phyloP scores from a whole-genome alignment of 1,140 invertebrate species.

The Aporrectodea caliginosa region DNA sequence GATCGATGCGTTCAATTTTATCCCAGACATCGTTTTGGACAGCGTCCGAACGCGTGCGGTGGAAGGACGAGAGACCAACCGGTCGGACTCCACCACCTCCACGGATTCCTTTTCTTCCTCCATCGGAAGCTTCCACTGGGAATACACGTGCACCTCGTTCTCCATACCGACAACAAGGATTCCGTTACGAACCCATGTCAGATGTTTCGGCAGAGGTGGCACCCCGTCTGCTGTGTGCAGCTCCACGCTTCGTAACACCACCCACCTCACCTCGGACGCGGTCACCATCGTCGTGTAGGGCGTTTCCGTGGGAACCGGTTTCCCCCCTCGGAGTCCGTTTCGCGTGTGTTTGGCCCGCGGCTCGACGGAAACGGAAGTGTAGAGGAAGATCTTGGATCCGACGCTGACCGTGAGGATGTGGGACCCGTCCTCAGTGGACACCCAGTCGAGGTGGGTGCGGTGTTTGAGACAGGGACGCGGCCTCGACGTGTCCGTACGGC shows the following conservation, averaged over 20 bases:
- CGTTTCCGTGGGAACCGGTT: not conserved
- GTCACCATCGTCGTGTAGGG: not conserved
- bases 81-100: not conserved
- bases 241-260: slow-evolving; percentile 86
- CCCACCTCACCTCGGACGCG: slow-evolving; percentile 67
- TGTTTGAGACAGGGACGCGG: slow-evolving; percentile 55
- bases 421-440: slow-evolving; percentile 96
- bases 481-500: not conserved
- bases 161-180: slow-evolving; percentile 98
- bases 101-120: not conserved
- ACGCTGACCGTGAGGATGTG: slow-evolving; percentile 95
- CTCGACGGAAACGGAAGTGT: slow-evolving; percentile 56
- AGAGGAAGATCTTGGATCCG: slow-evolving; percentile 72
- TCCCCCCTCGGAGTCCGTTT: not conserved
- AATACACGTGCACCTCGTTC: slow-evolving; percentile 99
- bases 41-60: not conserved
- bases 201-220: slow-evolving; percentile 93
- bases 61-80: not conserved
- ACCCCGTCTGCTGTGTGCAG: slow-evolving; percentile 90
- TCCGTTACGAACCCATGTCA: slow-evolving; percentile 96
- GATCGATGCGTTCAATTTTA: not conserved
- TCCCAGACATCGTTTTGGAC: not conserved
- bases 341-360: slow-evolving; percentile 40
- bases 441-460: slow-evolving; percentile 92
- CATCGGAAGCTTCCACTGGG: slow-evolving; percentile 70